These are phyloP conservation scores for Strigamia maritima DNA, from an alignment of 2,888 invertebrate genomes.

Conservation along the genomic window DNA sequence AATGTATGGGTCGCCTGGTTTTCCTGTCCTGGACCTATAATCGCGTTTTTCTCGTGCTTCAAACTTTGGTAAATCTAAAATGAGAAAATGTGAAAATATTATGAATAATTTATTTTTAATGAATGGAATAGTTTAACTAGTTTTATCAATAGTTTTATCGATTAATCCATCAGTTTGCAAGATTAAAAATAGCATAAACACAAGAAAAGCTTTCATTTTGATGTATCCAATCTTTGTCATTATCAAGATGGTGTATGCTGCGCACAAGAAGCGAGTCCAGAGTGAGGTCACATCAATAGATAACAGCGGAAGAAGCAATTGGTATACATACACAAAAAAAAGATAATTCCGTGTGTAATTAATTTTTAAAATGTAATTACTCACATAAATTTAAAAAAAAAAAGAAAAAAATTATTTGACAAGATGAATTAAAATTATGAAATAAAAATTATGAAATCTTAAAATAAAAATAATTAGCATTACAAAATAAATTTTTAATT, in stretches of 20 bases:
- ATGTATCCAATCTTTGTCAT: slow-evolving; percentile 3
- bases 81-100: background rate
- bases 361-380: too few relatives aligned
- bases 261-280: background rate
- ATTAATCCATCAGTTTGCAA: background rate
- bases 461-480: too few relatives aligned
- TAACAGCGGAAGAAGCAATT: slow-evolving; percentile 16
- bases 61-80: background rate
- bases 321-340: too few relatives aligned
- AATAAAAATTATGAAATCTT: too few relatives aligned
- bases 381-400: too few relatives aligned
- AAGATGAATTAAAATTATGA: too few relatives aligned
- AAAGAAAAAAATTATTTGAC: too few relatives aligned
- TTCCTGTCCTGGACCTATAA: background rate
- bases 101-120: too few relatives aligned
- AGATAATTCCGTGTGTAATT: too few relatives aligned
- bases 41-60: background rate
- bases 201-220: background rate
- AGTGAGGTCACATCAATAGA: slow-evolving; percentile 31
- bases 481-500: too few relatives aligned
- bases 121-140: too few relatives aligned
- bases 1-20: background rate
- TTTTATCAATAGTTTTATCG: background rate
- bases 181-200: background rate
- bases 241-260: background rate